A percentile compares a stretch with the other conserved stretches of the same genome.
Evolutionary conservation across 1,140 invertebrate genomes (phyloP).

Genomic region (Trachymyrmex septentrionalis): DNA sequence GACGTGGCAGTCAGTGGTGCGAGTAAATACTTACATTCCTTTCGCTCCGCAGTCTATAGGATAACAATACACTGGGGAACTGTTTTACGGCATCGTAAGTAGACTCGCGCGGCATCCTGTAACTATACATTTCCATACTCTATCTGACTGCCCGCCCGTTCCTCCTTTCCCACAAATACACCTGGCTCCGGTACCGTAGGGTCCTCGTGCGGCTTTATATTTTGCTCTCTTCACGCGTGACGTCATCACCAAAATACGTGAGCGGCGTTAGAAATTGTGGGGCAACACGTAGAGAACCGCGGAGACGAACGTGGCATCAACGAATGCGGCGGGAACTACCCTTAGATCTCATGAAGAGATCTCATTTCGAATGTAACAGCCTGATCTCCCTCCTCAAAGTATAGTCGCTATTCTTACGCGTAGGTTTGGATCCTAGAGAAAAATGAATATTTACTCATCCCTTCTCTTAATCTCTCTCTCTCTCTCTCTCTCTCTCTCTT

Average conservation of each 20-base stretch:
- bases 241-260: slow-evolving; percentile 86
- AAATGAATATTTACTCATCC: background rate
- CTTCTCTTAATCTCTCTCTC: background rate
- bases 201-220: slow-evolving; percentile 84
- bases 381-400: background rate
- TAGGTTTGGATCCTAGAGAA: slow-evolving; percentile 42
- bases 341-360: slow-evolving; percentile 64
- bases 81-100: slow-evolving; percentile 72
- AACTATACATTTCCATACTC: slow-evolving; percentile 78
- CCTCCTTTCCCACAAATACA: slow-evolving; percentile 57
- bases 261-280: slow-evolving; percentile 78
- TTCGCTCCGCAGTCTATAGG: slow-evolving; percentile 7
- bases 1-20: slow-evolving; percentile 12
- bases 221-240: slow-evolving; percentile 85
- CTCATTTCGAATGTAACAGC: slow-evolving; percentile 56
- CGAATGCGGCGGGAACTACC: slow-evolving; percentile 65
- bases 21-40: slow-evolving; percentile 58
- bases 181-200: slow-evolving; percentile 65
- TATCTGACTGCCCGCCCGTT: slow-evolving; percentile 49
- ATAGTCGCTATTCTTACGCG: slow-evolving; percentile 20
- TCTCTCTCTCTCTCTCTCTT: background rate
- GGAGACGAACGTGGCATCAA: slow-evolving; percentile 62
- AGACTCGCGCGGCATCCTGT: slow-evolving; percentile 54
- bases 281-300: slow-evolving; percentile 71
- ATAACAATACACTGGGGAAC: slow-evolving; percentile 58